Evolutionary conservation across 1,140 invertebrate species (phyloP).

Genomic region (Panagrolaimus sp.): DNA sequence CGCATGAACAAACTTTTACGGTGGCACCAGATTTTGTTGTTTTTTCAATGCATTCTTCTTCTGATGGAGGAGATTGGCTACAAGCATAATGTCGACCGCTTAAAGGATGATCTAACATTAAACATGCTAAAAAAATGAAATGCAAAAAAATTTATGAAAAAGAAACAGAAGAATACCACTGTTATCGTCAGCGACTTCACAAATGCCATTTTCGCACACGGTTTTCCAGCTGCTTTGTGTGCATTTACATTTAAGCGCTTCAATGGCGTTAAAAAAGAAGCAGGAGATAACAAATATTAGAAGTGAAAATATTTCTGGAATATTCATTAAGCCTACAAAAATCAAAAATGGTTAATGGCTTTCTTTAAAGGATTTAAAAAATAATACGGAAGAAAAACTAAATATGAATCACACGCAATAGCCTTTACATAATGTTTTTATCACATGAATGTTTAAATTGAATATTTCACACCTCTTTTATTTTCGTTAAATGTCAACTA

Average conservation of each 20-base stretch:
- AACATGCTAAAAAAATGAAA: slow-evolving; percentile 22
- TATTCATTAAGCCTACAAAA: too few relatives aligned
- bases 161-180: background rate
- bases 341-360: too few relatives aligned
- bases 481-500: too few relatives aligned
- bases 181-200: background rate
- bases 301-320: too few relatives aligned
- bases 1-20: slow-evolving; percentile 32
- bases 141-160: background rate
- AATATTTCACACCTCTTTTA: too few relatives aligned
- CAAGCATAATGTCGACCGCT: slow-evolving; percentile 29
- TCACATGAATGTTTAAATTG: too few relatives aligned
- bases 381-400: too few relatives aligned
- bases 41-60: slow-evolving; percentile 37
- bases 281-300: slow-evolving; percentile 8
- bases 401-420: too few relatives aligned
- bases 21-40: slow-evolving; percentile 26
- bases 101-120: slow-evolving; percentile 32
- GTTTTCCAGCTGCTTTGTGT: slow-evolving; percentile 29
- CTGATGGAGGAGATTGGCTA: slow-evolving; percentile 14
- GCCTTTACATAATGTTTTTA: too few relatives aligned
- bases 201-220: slow-evolving; percentile 30
- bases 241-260: slow-evolving; percentile 33
- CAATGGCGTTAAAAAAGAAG: slow-evolving; percentile 15
- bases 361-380: too few relatives aligned